Base-by-base conservation (phyloP, 2,888 invertebrate genomes). In the Arrhopalites spinosus region DNA sequence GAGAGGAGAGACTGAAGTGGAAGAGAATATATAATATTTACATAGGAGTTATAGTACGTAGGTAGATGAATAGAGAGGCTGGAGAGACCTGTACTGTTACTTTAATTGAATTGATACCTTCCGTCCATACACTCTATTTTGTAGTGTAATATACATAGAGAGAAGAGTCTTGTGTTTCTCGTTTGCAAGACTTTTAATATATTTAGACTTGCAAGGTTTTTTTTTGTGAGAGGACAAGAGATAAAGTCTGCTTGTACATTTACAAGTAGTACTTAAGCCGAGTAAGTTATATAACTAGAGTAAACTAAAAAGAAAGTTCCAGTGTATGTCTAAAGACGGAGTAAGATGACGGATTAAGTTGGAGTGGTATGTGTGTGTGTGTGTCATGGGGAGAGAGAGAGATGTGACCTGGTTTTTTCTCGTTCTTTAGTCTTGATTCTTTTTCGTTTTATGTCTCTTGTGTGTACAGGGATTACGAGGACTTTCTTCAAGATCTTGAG, bases 401-500 rank as follows among this genome's bases (percentile, higher is more conserved):
- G 69, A 69, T 61, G 59, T 72, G 61, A 61, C 71, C 61, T 72
- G 61, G 25, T 45, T 72, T 61, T 71, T 71, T 25, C 50, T 11
- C 23, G 15, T n/a, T n/a, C 36, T 45, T 20, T 43, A 67, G 23
- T 67, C 45, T 29, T 17, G 20, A 68, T 68, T 47, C 68, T 45
- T 47, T 68, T 68, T 63, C 63, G 63, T 63, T 63, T 63, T 63
- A 29, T 63, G 29, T 45, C 43, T 45, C n/a, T 80, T 70, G 72
- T 79, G 69, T 83, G 85, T 87, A 30, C 86, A 95, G 94, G 83
- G 97, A 98, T 83, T 98, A 94, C 86, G 91, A 92, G 83, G 97
- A 97, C 83, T 99, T 99, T 87, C 88, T 98, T 86, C 96, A 98
- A 83, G 99, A 99, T 85, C 87, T 99, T 80, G 99, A 99, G 86